A percentile compares a stretch with the other conserved stretches of the same genome.
Conservation (phyloP, 2,888 invertebrate species). For the Lagria hirta region DNA sequence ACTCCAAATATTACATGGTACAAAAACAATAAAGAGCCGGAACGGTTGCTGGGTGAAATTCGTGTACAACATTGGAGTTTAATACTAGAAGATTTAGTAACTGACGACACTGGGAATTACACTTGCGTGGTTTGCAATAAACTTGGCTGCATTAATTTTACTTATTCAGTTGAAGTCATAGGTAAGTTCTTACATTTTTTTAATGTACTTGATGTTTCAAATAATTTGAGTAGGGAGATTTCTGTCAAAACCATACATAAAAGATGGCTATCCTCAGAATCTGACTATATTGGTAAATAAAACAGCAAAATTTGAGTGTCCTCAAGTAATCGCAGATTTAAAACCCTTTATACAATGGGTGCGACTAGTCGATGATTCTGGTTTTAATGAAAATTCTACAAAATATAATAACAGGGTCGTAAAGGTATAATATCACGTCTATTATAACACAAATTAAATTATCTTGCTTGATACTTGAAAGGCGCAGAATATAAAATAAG, state of each 20-base stretch:
- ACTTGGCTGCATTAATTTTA: slow-evolving; percentile 72
- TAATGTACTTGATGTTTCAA: too few species aligned
- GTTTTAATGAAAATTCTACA: slow-evolving; percentile 29
- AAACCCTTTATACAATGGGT: slow-evolving; percentile 84
- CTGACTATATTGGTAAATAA: slow-evolving; percentile 25
- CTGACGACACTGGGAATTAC: slow-evolving; percentile 80
- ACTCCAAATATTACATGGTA: slow-evolving; percentile 81
- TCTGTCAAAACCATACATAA: slow-evolving; percentile 82
- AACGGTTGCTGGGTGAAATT: slow-evolving; percentile 63
- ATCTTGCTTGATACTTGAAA: too few species aligned
- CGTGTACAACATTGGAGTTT: slow-evolving; percentile 67
- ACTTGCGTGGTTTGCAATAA: slow-evolving; percentile 81
- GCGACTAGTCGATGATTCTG: slow-evolving; percentile 52
- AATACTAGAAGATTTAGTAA: slow-evolving; percentile 74
- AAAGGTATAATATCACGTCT: too few species aligned
- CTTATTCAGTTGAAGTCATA: slow-evolving; percentile 66
- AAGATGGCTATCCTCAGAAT: slow-evolving; percentile 79
- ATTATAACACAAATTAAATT: too few species aligned
- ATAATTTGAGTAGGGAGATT: slow-evolving; percentile 66
- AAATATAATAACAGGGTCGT: slow-evolving; percentile 51
- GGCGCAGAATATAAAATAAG: too few species aligned
- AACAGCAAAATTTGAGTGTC: slow-evolving; percentile 67
- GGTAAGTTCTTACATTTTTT: slow-evolving; percentile 64
- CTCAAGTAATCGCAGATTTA: slow-evolving; percentile 75
- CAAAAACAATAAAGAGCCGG: slow-evolving; percentile 67